Evolutionary conservation across 35 echinoderm and acorn worm species (phyloP).

Genomic region (Patiria miniata): DNA sequence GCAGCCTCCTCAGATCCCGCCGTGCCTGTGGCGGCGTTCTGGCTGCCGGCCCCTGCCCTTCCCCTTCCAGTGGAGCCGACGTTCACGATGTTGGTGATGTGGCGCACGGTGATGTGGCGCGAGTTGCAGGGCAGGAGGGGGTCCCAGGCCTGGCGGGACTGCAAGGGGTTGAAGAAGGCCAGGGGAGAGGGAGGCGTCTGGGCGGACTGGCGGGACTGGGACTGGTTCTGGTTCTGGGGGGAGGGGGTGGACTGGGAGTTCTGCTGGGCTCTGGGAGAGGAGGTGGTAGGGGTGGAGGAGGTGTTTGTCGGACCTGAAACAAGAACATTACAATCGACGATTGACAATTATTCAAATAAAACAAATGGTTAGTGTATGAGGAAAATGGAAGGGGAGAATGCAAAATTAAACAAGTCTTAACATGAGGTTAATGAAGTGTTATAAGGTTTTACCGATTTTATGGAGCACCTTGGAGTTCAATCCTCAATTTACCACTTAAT

Average conservation of each 20-base stretch:
- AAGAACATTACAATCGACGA: too few species aligned
- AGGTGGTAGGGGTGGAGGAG: constrained; percentile 17
- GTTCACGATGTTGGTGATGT: constrained; percentile 26
- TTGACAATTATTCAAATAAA: neutral
- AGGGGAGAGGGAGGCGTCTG: neutral
- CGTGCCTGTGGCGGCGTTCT: neutral
- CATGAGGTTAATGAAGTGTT: too few species aligned
- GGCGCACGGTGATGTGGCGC: constrained; percentile 60
- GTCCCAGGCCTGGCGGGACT: constrained; percentile 58
- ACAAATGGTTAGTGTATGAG: neutral
- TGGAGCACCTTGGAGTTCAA: too few species aligned
- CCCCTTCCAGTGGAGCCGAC: constrained; percentile 3
- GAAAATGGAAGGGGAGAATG: neutral
- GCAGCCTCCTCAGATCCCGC: neutral
- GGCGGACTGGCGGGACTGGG: neutral
- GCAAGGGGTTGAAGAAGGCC: constrained; percentile 54
- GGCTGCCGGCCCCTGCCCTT: neutral
- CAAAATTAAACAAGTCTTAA: too few species aligned
- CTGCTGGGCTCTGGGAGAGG: constrained; percentile 21
- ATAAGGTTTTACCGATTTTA: too few species aligned
- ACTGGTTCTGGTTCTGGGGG: neutral
- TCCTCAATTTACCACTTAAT: too few species aligned
- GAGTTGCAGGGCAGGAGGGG: constrained; percentile 84
- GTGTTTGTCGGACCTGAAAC: neutral
- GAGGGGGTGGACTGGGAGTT: neutral